phyloP scores from a whole-genome alignment of 2,888 invertebrate species.

The Hedya salicella region DNA sequence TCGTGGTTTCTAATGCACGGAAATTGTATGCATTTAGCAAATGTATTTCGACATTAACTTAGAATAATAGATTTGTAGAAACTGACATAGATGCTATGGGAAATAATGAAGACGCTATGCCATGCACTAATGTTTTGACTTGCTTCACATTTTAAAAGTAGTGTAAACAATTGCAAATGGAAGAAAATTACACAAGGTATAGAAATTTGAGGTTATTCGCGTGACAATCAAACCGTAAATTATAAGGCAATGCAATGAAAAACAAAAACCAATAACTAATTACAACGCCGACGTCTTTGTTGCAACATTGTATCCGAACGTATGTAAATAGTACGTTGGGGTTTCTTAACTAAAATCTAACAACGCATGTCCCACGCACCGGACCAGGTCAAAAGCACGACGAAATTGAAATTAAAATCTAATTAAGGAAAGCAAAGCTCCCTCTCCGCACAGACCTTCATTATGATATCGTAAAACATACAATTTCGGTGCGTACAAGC shows the following conservation, averaged over 20 bases:
- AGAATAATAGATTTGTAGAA: neutral
- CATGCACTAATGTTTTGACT: no score
- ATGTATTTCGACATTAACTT: neutral
- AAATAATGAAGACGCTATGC: no score
- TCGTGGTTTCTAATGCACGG: slow-evolving; percentile 9
- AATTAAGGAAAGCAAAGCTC: slow-evolving; percentile 61
- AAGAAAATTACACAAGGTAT: no score
- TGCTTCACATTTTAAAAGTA: no score
- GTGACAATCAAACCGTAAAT: neutral
- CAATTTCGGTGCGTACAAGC: slow-evolving; percentile 55
- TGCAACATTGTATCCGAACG: slow-evolving; percentile 16
- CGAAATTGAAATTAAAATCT: slow-evolving; percentile 59
- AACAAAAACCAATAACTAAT: neutral
- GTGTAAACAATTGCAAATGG: no score
- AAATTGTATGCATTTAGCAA: slow-evolving; percentile 9
- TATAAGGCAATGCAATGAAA: slow-evolving; percentile 3
- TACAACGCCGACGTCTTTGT: slow-evolving; percentile 9
- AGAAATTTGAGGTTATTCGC: neutral
- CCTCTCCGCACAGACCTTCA: slow-evolving; percentile 55
- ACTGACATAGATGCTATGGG: no score
- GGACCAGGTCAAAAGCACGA: slow-evolving; percentile 45
- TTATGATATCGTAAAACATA: slow-evolving; percentile 60
- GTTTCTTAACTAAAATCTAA: slow-evolving; percentile 17
- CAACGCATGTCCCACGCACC: slow-evolving; percentile 44
- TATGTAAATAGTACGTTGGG: neutral